Base-by-base conservation (phyloP, 2,888 invertebrate genomes). In the Sesia bembeciformis region DNA sequence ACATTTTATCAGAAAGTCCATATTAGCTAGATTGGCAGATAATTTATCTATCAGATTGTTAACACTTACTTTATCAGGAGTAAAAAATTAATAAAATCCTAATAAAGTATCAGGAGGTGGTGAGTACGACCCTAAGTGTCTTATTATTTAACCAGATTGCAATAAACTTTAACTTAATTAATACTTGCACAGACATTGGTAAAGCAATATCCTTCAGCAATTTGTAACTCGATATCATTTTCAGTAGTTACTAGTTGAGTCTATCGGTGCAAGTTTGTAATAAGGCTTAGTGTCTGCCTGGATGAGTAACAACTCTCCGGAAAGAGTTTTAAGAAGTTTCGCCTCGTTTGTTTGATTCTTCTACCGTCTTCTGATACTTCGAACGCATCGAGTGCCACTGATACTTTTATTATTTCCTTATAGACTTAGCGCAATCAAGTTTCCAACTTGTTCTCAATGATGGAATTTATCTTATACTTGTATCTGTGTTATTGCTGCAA, bases 341-440 rank as follows among this genome's bases (percentile, higher is more conserved):
- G 57, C 68, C 62, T 66, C 62, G 80, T 78, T 78, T 79, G 78
- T 82, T 81, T 80, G 78, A 80, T 81, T 83, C 76, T 72, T 78
- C 74, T 71, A 72, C 74, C 74, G 65, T 63, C 52, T 61, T 60
- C 66, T 58, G 72, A 77, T 78, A 80, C 78, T 71, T 62, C 61
- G 61, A 64, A 62, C 62, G 63, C 68, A 62, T 74, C 64, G 72
- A 75, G 75, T 70, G 71, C 8, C 46, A 46, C 46, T 23, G 46
- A 46, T 46, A 46, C 46, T 46, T 46, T 46, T 84, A 81, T 84
- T 84, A 80, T 81, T 79, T 78, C 74, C 72, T 74, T 69, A 72
- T 70, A 64, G 68, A 75, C 70, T 78, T 73, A 65, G 66, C 68
- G 66, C 71, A 72, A 72, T 76, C 69, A 65, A 75, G 64, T 75